Conservation (phyloP, 2,797 vertebrate species). For the Tangara arthus region DNA sequence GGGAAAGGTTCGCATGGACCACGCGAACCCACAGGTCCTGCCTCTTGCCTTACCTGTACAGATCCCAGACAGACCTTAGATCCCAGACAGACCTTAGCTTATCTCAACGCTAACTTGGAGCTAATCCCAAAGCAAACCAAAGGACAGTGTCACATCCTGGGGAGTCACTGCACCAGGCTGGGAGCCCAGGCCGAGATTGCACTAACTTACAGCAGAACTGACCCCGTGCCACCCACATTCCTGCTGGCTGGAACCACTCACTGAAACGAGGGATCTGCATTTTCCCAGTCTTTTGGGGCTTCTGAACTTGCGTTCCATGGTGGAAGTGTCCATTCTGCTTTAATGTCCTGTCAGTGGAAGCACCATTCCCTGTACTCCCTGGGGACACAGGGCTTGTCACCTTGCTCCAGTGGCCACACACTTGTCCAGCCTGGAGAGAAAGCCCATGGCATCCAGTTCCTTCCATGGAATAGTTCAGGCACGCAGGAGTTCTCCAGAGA, state of each 20-base stretch:
- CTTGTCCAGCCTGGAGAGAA: not conserved
- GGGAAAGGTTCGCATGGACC: slow-evolving; percentile 52
- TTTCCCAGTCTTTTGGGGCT: not conserved
- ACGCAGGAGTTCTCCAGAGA: not conserved
- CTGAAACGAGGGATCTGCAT: slow-evolving; percentile 21
- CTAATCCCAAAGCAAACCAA: slow-evolving; percentile 78
- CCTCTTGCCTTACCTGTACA: slow-evolving; percentile 82
- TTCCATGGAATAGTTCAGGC: not conserved
- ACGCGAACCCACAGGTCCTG: slow-evolving; percentile 60
- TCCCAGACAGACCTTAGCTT: slow-evolving; percentile 60
- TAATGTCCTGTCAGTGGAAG: not conserved
- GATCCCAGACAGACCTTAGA: not conserved
- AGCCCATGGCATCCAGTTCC: not conserved
- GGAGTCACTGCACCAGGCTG: slow-evolving; percentile 2
- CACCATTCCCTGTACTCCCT: not conserved
- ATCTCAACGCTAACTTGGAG: slow-evolving; percentile 62
- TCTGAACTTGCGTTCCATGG: not conserved
- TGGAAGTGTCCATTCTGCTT: slow-evolving; percentile 7
- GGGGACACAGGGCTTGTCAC: not conserved
- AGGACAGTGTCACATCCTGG: slow-evolving; percentile 63
- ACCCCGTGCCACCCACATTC: slow-evolving; percentile 46
- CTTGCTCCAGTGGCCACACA: accelerated
- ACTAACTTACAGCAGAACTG: slow-evolving; percentile 67
- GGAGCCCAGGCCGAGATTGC: slow-evolving; percentile 70
- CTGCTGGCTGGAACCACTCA: slow-evolving; percentile 60